These are phyloP conservation scores for Damaliscus lunatus DNA, from an alignment of 2,113 vertebrate species.

Conservation along the genomic window DNA sequence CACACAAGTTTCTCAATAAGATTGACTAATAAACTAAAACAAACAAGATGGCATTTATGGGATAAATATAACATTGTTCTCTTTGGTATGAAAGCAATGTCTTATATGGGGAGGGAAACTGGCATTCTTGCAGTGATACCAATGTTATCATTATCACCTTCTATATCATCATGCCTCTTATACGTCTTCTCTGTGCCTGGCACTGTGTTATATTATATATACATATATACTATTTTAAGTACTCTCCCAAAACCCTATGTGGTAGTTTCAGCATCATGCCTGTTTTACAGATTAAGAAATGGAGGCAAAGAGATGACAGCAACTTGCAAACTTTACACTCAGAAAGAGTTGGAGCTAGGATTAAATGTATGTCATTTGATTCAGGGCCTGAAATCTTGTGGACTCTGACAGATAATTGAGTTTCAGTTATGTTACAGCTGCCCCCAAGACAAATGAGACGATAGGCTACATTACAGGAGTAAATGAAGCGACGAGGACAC, in stretches of 20 bases:
- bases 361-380: accelerated
- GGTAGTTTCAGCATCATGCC: too few species aligned
- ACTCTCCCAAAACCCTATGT: background rate
- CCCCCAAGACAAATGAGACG: background rate
- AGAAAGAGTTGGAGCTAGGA: background rate
- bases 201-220: background rate
- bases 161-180: background rate
- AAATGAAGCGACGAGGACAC: background rate
- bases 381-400: background rate
- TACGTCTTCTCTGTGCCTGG: background rate
- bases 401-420: background rate
- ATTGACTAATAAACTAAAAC: background rate
- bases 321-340: background rate
- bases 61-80: background rate
- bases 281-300: background rate
- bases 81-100: background rate
- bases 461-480: background rate
- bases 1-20: background rate
- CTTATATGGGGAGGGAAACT: background rate
- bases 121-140: background rate
- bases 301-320: background rate
- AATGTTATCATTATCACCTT: background rate
- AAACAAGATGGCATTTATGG: background rate
- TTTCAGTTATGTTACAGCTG: background rate
- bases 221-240: background rate